These are phyloP conservation scores for Urocynchramus pylzowi DNA, from an alignment of 2,113 vertebrate species.

Conservation along the genomic window DNA sequence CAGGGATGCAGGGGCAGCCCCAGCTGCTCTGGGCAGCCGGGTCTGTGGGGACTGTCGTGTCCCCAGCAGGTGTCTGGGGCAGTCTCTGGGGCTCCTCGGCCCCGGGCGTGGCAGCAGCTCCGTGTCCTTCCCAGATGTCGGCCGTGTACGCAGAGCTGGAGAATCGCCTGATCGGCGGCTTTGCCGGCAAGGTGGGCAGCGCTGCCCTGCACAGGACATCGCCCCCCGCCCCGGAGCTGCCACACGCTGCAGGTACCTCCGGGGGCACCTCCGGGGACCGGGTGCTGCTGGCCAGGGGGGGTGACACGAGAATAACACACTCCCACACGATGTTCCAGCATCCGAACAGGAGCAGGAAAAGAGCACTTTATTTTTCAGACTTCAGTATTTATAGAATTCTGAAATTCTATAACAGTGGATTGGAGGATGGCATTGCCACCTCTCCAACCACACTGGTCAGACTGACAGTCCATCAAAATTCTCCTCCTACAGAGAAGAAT, in stretches of 20 bases:
- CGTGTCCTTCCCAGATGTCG: slow-evolving; percentile 81
- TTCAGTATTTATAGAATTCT: too few species aligned
- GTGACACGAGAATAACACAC: too few species aligned
- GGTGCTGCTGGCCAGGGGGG: not conserved
- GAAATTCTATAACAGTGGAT: too few species aligned
- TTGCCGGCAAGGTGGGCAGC: slow-evolving; percentile 77
- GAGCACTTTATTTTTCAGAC: too few species aligned
- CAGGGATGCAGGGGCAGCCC: not conserved
- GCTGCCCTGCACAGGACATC: slow-evolving; percentile 72
- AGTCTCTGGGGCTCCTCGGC: not conserved
- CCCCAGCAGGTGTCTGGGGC: not conserved
- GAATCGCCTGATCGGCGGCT: slow-evolving; percentile 79
- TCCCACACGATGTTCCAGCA: too few species aligned
- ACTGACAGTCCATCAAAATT: too few species aligned
- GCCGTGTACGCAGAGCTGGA: slow-evolving; percentile 93
- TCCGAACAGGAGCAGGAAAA: too few species aligned
- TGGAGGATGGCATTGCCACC: too few species aligned
- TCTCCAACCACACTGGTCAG: too few species aligned
- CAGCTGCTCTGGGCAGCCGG: not conserved
- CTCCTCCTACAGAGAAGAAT: too few species aligned
- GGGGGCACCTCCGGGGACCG: fast-evolving
- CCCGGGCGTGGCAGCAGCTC: not conserved
- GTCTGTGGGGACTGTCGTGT: not conserved
- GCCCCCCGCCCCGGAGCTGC: slow-evolving; percentile 73
- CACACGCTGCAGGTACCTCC: slow-evolving; percentile 69